phyloP scores from a whole-genome alignment of 2,888 invertebrate species.

The Acrocyrtus sp. region DNA sequence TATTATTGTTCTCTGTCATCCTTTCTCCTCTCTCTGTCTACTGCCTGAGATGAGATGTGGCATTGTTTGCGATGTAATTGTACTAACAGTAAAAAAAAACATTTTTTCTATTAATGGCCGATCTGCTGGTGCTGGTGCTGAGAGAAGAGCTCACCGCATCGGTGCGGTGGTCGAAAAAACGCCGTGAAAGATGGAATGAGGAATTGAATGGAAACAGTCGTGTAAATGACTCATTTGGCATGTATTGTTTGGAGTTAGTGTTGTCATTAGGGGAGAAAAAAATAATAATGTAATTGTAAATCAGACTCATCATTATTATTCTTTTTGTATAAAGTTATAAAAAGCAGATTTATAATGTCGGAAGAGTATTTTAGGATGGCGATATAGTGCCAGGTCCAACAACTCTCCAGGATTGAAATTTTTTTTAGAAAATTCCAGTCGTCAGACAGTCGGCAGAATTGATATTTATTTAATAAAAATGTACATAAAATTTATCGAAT shows the following conservation, averaged over 20 bases:
- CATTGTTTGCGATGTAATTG: background rate
- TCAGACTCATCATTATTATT: background rate
- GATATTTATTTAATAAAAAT: constrained; percentile 11
- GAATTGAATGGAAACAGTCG: background rate
- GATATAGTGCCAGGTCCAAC: no score
- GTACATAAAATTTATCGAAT: background rate
- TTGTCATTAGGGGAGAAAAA: background rate
- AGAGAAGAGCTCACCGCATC: no score
- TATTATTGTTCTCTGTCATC: background rate
- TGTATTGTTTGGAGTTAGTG: background rate
- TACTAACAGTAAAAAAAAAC: background rate
- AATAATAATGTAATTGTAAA: background rate
- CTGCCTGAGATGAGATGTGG: background rate
- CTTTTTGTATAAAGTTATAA: constrained; percentile 34
- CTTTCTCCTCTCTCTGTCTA: no score
- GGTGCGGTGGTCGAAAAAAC: background rate
- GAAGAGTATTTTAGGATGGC: background rate
- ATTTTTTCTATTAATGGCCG: no score
- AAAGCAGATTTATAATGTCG: constrained; percentile 10
- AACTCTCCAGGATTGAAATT: background rate
- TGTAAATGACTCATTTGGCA: background rate
- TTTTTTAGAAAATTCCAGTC: constrained; percentile 2
- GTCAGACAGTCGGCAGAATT: constrained; percentile 28
- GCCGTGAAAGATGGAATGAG: background rate
- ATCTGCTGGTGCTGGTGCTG: no score